phyloP scores from a whole-genome alignment of 2,113 vertebrate genomes.

The Pyxicephalus adspersus region DNA sequence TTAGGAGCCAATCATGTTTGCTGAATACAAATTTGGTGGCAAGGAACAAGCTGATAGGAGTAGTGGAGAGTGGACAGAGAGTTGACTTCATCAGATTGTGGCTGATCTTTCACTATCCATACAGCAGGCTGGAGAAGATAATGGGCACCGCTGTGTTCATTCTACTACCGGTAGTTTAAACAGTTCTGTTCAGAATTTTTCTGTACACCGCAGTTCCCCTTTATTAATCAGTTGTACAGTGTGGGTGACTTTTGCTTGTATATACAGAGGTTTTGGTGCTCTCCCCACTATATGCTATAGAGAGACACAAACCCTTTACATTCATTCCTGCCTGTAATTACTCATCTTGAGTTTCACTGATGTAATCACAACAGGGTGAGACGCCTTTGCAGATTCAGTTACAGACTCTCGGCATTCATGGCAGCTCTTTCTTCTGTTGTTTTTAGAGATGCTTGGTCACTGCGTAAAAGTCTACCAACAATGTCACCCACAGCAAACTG shows the following conservation, averaged over 20 bases:
- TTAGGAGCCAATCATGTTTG: too few relatives aligned
- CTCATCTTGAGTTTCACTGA: background rate
- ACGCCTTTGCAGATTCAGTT: constrained; percentile 1
- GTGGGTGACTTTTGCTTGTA: background rate
- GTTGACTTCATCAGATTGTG: too few relatives aligned
- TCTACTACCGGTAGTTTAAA: too few relatives aligned
- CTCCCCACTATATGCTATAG: background rate
- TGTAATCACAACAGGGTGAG: background rate
- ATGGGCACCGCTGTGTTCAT: too few relatives aligned
- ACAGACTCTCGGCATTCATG: constrained; percentile 13
- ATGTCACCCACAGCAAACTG: background rate
- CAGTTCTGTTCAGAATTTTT: too few relatives aligned
- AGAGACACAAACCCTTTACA: background rate
- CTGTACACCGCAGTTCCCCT: too few relatives aligned
- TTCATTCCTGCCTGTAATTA: background rate
- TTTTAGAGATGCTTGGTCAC: background rate
- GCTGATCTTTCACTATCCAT: too few relatives aligned
- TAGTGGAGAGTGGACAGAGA: too few relatives aligned
- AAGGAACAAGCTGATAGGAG: too few relatives aligned
- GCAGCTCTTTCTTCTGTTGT: background rate
- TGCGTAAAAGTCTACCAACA: background rate
- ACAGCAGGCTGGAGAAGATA: too few relatives aligned
- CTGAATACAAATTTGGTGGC: too few relatives aligned
- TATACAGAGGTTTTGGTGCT: background rate
- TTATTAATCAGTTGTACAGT: background rate